Percentiles rank a stretch among this genome's conserved stretches.
These are phyloP conservation scores for Atherinomorus stipes DNA, from an alignment of 2,113 vertebrate genomes.

Conservation along the genomic window DNA sequence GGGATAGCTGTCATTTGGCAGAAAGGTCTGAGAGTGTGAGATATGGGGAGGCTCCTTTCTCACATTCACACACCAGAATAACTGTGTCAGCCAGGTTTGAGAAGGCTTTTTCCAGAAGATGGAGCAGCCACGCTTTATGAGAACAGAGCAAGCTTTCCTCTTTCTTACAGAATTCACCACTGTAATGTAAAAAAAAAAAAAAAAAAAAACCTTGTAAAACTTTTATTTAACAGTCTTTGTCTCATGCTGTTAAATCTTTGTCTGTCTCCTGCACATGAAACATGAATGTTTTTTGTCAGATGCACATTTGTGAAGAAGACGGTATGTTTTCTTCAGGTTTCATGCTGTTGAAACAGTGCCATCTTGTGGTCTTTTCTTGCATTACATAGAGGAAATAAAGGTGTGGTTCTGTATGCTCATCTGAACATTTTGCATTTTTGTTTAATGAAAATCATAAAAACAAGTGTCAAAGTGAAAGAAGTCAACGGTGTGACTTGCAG, in stretches of 20 bases:
- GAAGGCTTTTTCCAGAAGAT: conserved; percentile 61
- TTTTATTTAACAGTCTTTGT: conserved; percentile 15
- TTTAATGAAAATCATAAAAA: conserved; percentile 69
- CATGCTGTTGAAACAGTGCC: conserved; percentile 57
- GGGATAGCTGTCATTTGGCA: conserved; percentile 20
- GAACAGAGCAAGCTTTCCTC: conserved; percentile 57
- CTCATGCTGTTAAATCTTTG: not conserved
- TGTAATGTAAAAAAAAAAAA: conserved; percentile 17
- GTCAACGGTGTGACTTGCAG: conserved; percentile 5
- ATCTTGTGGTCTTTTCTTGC: conserved; percentile 56
- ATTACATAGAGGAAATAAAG: conserved; percentile 41
- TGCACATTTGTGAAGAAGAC: conserved; percentile 16
- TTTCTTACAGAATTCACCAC: conserved; percentile 40
- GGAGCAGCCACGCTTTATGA: conserved; percentile 47
- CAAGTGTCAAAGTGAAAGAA: conserved; percentile 56
- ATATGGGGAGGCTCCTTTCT: conserved; percentile 54
- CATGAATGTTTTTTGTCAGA: conserved; percentile 20
- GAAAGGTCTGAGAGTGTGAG: conserved; percentile 20
- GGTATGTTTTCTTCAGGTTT: conserved; percentile 5
- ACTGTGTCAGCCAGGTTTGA: conserved; percentile 56
- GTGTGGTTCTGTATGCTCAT: conserved; percentile 30
- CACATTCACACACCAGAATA: conserved; percentile 62
- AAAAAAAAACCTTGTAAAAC: conserved; percentile 30
- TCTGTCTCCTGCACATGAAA: not conserved
- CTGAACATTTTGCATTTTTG: conserved; percentile 57